Evolutionary conservation across 2,797 vertebrate species (phyloP), one percentile per base, ranked within the genome.

Genomic region (Neolamprologus multifasciatus): DNA sequence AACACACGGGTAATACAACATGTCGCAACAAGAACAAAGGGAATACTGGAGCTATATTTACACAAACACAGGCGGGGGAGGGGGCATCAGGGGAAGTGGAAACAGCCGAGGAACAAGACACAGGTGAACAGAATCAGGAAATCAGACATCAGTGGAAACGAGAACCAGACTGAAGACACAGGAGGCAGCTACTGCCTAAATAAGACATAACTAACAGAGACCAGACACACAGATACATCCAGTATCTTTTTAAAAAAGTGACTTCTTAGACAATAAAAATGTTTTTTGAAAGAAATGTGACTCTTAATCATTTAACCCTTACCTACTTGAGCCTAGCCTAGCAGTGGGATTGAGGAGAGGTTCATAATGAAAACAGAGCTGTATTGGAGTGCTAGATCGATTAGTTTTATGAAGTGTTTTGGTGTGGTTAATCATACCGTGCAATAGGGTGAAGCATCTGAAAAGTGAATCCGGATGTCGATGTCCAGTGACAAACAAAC

Each of bases 1-100:
- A 38, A 43, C 64, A 23, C 36, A 69, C 0, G 0, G 5, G 36
- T 13, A 38, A 3, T n/a, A 38, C 33, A 23, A 40, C 1, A 23
- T 6, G 36, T 43, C 0, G 8, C 36, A 43, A 43, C n/a, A 16
- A 43, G 12, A 23, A 69, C 64, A 69, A 16, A 43, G 64, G n/a
- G 64, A 23, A 69, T 9, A 10, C 36, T 69, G 64, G 13, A 43
- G 64, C 4, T 38, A 64, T 21, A 64, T 38, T n/a, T 64, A 16
- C 36, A 69, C 36, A 2, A 14, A 43, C 19, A 64, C 17, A n/a
- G 31, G 59, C 1, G 10, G 17, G 59, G 59, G 17, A 19, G 31
- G 64, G 64, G n/a, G 8, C 8, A 23, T 69, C 36, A 6, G 7
- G 62, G 36, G 64, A 40, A 69, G 36, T 43, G n/a, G 21, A 16